A percentile compares a stretch with the other conserved stretches of the same genome.
phyloP scores from a whole-genome alignment of 1,140 invertebrate species.

The Nasonia vitripennis region DNA sequence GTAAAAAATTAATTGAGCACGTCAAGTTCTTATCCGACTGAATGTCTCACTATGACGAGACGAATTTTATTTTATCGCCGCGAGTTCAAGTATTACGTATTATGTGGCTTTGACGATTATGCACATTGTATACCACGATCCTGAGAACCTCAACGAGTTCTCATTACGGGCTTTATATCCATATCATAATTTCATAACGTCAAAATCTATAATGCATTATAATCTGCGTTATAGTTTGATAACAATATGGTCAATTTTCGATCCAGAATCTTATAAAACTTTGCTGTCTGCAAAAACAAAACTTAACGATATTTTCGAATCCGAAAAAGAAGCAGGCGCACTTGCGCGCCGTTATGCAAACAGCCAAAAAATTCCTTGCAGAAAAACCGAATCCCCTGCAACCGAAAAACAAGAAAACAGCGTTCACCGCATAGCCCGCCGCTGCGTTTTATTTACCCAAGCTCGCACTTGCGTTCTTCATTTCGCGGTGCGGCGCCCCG shows the following conservation, averaged over 20 bases:
- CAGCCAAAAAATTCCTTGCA: not conserved
- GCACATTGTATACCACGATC: too few relatives aligned
- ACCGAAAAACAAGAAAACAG: not conserved
- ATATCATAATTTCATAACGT: too few relatives aligned
- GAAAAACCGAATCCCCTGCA: not conserved
- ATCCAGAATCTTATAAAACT: too few relatives aligned
- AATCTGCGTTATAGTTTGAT: too few relatives aligned
- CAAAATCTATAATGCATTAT: too few relatives aligned
- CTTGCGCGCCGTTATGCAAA: not conserved
- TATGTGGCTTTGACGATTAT: not conserved
- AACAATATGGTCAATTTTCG: too few relatives aligned
- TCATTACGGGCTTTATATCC: too few relatives aligned
- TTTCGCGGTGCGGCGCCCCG: not conserved
- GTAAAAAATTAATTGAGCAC: slow-evolving; percentile 20
- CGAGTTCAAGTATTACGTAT: not conserved
- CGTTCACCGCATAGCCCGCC: not conserved
- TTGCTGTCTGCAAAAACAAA: too few relatives aligned
- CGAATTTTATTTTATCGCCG: not conserved
- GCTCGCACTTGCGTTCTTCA: not conserved
- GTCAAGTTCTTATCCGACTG: not conserved
- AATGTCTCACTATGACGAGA: not conserved
- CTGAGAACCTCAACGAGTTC: too few relatives aligned
- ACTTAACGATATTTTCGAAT: too few relatives aligned
- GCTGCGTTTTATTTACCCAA: not conserved
- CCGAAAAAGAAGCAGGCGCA: not conserved